Conservation (phyloP, 1,140 invertebrate genomes). For the Drosophila seguyi region DNA sequence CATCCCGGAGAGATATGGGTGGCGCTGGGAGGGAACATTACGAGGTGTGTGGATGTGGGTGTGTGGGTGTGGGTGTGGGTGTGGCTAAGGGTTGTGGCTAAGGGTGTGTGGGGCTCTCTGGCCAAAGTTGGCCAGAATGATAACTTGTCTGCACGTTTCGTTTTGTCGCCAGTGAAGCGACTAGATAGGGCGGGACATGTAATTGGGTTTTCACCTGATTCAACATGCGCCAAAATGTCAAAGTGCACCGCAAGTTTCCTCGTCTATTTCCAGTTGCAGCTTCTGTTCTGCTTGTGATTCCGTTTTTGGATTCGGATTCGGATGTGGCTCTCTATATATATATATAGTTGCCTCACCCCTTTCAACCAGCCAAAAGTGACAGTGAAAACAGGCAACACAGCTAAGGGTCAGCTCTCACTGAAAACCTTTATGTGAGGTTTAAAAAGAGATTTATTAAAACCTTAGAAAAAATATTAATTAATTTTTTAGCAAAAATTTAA, state of each 20-base stretch:
- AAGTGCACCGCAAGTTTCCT: constrained; percentile 66
- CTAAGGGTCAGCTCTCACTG: not conserved
- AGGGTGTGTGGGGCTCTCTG: too few relatives aligned
- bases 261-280: constrained; percentile 25
- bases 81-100: too few relatives aligned
- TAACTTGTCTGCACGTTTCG: constrained; percentile 72
- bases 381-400: constrained; percentile 35
- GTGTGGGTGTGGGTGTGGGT: too few relatives aligned
- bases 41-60: too few relatives aligned
- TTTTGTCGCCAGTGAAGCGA: constrained; percentile 62
- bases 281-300: not conserved
- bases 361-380: not conserved
- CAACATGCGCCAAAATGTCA: constrained; percentile 77
- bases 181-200: constrained; percentile 71
- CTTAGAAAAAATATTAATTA: too few relatives aligned
- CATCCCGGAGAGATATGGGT: constrained; percentile 15
- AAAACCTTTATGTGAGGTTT: too few relatives aligned
- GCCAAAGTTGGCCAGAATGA: constrained; percentile 70
- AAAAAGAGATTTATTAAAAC: too few relatives aligned
- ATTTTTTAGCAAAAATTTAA: too few relatives aligned
- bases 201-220: constrained; percentile 81
- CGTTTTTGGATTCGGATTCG: constrained; percentile 1
- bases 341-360: not conserved
- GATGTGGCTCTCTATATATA: not conserved
- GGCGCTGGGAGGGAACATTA: not conserved